Percentiles rank a stretch among this genome's conserved stretches.
phyloP scores from a whole-genome alignment of 2,888 invertebrate species.

The Stegana nigrithorax region DNA sequence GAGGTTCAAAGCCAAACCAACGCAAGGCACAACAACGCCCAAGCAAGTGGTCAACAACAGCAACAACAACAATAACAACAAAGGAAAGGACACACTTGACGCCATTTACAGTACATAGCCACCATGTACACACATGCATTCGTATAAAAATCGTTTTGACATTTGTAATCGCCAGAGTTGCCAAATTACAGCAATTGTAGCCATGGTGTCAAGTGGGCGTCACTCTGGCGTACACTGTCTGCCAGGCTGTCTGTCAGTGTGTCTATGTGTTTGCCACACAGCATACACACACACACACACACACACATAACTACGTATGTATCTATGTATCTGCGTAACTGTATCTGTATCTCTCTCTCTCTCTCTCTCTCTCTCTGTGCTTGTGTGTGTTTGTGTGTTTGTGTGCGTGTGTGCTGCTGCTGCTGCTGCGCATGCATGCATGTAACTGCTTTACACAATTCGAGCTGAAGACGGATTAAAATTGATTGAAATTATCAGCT shows the following conservation, averaged over 20 bases:
- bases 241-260: slow-evolving; percentile 25
- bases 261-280: not conserved
- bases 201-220: slow-evolving; percentile 9
- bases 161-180: slow-evolving; percentile 20
- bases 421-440: not conserved
- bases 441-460: not conserved
- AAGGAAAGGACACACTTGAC: too few relatives aligned
- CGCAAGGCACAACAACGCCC: too few relatives aligned
- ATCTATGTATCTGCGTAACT: not conserved
- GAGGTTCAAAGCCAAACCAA: too few relatives aligned
- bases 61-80: slow-evolving; percentile 13
- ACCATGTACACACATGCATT: not conserved
- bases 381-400: slow-evolving; percentile 18
- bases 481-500: slow-evolving; percentile 63
- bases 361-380: slow-evolving; percentile 11
- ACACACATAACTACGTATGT: not conserved
- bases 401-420: slow-evolving; percentile 4
- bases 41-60: too few relatives aligned
- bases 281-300: slow-evolving; percentile 21
- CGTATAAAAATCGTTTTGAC: slow-evolving; percentile 9
- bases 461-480: slow-evolving; percentile 44
- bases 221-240: slow-evolving; percentile 23
- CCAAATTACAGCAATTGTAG: slow-evolving; percentile 15
- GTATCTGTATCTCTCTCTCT: not conserved
- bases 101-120: not conserved